Evolutionary conservation across 1,140 invertebrate species (phyloP), one percentile per base, ranked within the genome.

Genomic region (Mamestra configurata): DNA sequence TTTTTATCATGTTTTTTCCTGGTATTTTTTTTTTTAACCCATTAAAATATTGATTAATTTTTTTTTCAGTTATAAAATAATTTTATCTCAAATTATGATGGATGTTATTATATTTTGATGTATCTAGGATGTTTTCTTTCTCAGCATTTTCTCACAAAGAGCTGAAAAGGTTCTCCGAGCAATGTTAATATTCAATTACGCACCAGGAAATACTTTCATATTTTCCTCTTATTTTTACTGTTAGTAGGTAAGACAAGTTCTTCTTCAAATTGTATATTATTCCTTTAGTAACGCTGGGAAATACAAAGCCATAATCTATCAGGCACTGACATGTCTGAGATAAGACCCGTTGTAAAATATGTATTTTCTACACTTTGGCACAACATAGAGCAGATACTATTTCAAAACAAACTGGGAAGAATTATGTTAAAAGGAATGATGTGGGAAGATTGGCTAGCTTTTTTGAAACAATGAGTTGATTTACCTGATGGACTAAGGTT

Each of bases 121-220:
- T n/a, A 13, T 43, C 11, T 1, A 43, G 10, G 10, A 3, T 37
- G 35, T 53, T 59, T 11, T 15, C 13, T 31, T 59, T 59, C 15
- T 1, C 24, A 59, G 27, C 13, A 15, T 59, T 59, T 59, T 6
- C 24, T 59, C n/a, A 57, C 55, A 57, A 57, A 57, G 24, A 4
- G 10, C 55, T 57, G 27, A 57, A 57, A 57, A 27, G 24, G 1
- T 49, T 15, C 15, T 15, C 3, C 5, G 15, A 11, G 24, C 20
- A 57, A 27, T 27, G 55, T 27, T 27, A 57, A 57, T 57, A 57
- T 57, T 57, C 24, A 57, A 57, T 57, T 57, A 57, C 55, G 24
- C 4, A 57, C 10, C 55, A 57, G 15, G 57, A 35, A 61, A 35
- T 61, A 61, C 27, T 22, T 2, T 35, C 22, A 35, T 61, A 61